Percentiles rank a stretch among this genome's conserved stretches.
Evolutionary conservation across 2,113 vertebrate genomes (phyloP).

Genomic region (Serinus canaria): DNA sequence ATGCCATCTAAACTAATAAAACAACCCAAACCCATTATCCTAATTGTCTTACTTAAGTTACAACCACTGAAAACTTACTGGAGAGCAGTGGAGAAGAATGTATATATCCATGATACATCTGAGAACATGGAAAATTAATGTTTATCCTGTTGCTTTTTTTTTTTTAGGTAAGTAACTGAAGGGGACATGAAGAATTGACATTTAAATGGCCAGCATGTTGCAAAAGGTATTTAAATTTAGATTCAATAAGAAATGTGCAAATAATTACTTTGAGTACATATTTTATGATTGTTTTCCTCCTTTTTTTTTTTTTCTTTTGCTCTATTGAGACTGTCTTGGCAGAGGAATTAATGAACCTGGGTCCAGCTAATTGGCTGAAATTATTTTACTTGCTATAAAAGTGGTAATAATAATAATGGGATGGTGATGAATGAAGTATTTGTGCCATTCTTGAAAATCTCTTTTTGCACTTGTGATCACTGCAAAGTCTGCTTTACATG

Average conservation of each 20-base stretch:
- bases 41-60: neutral
- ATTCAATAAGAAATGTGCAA: neutral
- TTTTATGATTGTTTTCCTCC: neutral
- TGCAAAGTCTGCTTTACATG: neutral
- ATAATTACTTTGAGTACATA: neutral
- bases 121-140: neutral
- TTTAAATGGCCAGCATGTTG: constrained; percentile 79
- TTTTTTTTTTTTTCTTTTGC: neutral
- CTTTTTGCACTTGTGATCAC: neutral
- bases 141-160: neutral
- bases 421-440: neutral
- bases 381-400: neutral
- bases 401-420: neutral
- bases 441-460: neutral
- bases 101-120: neutral
- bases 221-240: constrained; percentile 76
- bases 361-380: neutral
- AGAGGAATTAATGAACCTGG: neutral
- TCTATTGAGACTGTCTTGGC: neutral
- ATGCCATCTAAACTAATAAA: neutral
- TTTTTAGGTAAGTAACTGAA: constrained; percentile 80
- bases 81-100: neutral
- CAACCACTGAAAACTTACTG: neutral
- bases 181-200: constrained; percentile 73
- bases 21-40: neutral